Evolutionary conservation across 2,113 vertebrate species (phyloP).

Genomic region (Bungarus multicinctus): DNA sequence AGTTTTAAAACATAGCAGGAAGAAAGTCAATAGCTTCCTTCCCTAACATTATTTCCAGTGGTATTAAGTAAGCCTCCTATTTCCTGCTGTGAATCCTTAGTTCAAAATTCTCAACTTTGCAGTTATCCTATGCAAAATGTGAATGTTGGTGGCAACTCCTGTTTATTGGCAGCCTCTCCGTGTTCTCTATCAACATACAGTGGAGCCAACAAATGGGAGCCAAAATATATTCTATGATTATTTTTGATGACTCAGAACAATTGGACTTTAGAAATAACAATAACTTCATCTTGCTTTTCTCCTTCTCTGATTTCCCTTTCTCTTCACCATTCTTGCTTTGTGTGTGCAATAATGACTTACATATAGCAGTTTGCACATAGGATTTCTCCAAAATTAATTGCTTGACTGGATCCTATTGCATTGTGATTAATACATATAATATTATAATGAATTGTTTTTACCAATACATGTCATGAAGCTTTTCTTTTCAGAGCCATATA

Average conservation of each 20-base stretch:
- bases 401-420: background rate
- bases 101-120: constrained; percentile 23
- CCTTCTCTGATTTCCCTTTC: constrained; percentile 11
- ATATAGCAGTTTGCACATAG: background rate
- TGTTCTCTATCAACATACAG: background rate
- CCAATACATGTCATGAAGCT: background rate
- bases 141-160: background rate
- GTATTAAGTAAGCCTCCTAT: background rate
- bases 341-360: constrained; percentile 1
- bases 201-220: constrained; percentile 48
- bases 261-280: constrained; percentile 22
- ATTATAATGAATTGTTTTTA: background rate
- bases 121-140: background rate
- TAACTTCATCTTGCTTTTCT: constrained; percentile 16
- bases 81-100: background rate
- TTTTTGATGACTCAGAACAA: constrained; percentile 51
- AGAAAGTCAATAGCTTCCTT: background rate
- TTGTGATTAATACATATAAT: background rate
- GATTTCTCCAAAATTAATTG: background rate
- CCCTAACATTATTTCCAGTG: background rate
- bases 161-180: background rate
- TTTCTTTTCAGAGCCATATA: constrained; percentile 5
- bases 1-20: background rate
- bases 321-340: constrained; percentile 1
- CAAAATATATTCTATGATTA: constrained; percentile 56